These are phyloP conservation scores for Bombycilla garrulus DNA, from an alignment of 2,113 vertebrate genomes.

Conservation along the genomic window DNA sequence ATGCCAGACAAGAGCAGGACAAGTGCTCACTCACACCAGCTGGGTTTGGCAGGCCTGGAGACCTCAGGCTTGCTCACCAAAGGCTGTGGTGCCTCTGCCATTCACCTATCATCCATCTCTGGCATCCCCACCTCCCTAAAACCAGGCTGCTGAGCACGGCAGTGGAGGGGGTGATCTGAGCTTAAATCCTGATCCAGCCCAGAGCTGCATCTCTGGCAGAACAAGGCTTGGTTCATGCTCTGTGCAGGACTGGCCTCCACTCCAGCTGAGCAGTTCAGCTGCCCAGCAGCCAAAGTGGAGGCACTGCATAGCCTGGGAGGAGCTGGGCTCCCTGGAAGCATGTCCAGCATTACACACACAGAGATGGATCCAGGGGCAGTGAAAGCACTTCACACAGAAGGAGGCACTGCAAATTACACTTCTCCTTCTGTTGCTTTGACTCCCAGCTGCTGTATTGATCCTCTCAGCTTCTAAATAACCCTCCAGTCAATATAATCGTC, in stretches of 20 bases:
- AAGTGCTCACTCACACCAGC: background rate
- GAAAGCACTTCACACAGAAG: background rate
- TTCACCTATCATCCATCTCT: background rate
- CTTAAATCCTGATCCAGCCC: background rate
- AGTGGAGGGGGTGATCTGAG: background rate
- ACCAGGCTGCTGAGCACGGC: background rate
- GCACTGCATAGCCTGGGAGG: background rate
- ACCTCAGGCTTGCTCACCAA: background rate
- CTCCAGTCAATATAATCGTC: background rate
- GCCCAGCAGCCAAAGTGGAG: background rate
- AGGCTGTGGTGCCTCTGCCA: background rate
- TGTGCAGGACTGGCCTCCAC: background rate
- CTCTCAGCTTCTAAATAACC: constrained; percentile 26
- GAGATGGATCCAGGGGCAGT: background rate
- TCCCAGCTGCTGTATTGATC: constrained; percentile 10
- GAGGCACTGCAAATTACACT: background rate
- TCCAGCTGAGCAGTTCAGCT: background rate
- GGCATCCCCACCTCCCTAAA: background rate
- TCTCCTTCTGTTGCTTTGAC: background rate
- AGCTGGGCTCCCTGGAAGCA: background rate
- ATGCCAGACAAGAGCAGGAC: background rate
- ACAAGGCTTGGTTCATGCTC: background rate
- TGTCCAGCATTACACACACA: background rate
- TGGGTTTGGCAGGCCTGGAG: background rate
- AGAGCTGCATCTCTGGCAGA: background rate